A percentile compares a stretch with the other conserved stretches of the same genome.
phyloP scores from a whole-genome alignment of 2,113 vertebrate genomes.

The Tinamus guttatus region DNA sequence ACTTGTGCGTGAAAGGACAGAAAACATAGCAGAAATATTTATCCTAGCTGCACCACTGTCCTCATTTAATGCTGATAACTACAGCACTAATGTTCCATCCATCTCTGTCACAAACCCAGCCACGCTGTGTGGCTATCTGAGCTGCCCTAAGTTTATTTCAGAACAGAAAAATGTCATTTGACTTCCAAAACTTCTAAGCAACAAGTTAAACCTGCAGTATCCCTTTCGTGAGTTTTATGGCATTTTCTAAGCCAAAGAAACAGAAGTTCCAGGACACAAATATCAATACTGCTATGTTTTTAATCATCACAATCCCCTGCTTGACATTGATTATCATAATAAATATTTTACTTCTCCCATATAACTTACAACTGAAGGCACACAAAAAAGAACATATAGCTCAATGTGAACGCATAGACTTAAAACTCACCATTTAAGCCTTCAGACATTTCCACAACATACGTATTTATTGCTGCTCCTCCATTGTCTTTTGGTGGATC shows the following conservation, averaged over 20 bases:
- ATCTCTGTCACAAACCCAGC: neutral
- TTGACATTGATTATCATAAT: neutral
- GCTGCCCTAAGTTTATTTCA: neutral
- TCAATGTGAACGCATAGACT: neutral
- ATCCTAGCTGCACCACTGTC: neutral
- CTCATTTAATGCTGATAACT: neutral
- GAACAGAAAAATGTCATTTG: neutral
- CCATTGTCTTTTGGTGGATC: conserved; percentile 94
- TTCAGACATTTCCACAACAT: conserved; percentile 91
- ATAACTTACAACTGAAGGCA: neutral
- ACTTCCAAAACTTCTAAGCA: neutral
- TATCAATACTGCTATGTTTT: neutral
- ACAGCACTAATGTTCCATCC: neutral
- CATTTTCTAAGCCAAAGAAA: neutral
- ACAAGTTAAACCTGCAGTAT: neutral
- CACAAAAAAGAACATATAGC: neutral
- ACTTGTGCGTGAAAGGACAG: neutral
- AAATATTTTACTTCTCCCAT: neutral
- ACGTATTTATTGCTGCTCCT: conserved; percentile 89
- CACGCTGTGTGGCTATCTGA: neutral
- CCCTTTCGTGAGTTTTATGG: neutral
- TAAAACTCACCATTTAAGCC: conserved; percentile 84
- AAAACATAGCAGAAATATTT: neutral
- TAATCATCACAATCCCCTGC: neutral
- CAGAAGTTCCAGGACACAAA: neutral